Percentiles rank a stretch among this genome's conserved stretches.
Conservation (phyloP, 2,113 vertebrate genomes). For the Globicephala melas region DNA sequence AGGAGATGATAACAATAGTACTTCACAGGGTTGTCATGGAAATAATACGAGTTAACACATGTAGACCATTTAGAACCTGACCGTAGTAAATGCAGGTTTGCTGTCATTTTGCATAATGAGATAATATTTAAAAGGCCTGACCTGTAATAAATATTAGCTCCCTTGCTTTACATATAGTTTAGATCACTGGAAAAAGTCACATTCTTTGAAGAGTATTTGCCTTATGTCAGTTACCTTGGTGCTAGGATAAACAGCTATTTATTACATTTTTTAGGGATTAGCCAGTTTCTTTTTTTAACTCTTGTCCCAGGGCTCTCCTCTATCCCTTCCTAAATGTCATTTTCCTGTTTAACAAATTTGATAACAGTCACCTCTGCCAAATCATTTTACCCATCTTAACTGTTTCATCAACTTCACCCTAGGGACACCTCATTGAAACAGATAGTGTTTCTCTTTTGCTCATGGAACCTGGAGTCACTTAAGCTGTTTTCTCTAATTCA, state of each 20-base stretch:
- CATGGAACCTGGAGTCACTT: not conserved
- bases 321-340: not conserved
- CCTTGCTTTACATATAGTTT: not conserved
- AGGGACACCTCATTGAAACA: not conserved
- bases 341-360: slow-evolving; percentile 10
- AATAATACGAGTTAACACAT: not conserved
- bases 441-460: not conserved
- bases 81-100: not conserved
- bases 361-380: not conserved
- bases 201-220: not conserved
- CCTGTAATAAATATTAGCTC: not conserved
- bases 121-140: not conserved
- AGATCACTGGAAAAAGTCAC: not conserved
- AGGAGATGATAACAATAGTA: not conserved
- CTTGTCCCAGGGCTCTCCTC: not conserved
- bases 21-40: not conserved
- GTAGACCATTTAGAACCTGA: not conserved
- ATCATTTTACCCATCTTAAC: not conserved
- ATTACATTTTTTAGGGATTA: not conserved
- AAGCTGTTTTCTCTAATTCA: not conserved
- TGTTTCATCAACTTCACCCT: not conserved
- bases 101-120: not conserved
- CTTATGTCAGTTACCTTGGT: not conserved
- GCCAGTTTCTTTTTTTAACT: not conserved
- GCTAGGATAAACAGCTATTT: not conserved